These are phyloP conservation scores for Diachasma alloeum DNA, from an alignment of 1,140 invertebrate species.

Conservation along the genomic window DNA sequence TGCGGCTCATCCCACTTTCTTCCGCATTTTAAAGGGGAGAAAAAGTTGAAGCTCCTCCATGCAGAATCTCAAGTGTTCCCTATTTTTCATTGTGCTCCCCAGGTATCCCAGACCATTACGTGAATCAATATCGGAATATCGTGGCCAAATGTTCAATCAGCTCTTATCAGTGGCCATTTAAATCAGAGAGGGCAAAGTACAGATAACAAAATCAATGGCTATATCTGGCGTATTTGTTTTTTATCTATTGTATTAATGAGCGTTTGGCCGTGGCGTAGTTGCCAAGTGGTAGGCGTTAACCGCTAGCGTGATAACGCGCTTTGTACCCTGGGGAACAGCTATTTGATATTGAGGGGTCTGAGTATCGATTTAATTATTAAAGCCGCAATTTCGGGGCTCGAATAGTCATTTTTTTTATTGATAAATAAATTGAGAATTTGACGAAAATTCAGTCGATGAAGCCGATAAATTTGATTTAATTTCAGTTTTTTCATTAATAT, in stretches of 20 bases:
- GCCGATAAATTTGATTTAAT: too few relatives aligned
- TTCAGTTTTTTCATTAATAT: too few relatives aligned
- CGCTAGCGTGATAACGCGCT: conserved; percentile 16
- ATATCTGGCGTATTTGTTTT: not conserved
- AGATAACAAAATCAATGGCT: not conserved
- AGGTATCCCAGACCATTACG: not conserved
- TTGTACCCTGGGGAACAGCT: not conserved
- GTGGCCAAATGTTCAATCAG: not conserved
- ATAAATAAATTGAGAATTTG: too few relatives aligned
- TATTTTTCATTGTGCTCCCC: not conserved
- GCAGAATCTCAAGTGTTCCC: conserved; percentile 5
- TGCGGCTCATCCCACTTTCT: conserved; percentile 1
- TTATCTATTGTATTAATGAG: not conserved
- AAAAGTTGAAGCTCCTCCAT: conserved; percentile 10
- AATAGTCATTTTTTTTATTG: not conserved
- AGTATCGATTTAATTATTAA: not conserved
- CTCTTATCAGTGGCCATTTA: too few relatives aligned
- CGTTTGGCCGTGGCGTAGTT: not conserved
- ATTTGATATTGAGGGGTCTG: not conserved
- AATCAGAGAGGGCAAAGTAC: too few relatives aligned
- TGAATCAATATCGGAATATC: not conserved
- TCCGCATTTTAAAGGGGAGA: not conserved
- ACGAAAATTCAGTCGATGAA: too few relatives aligned
- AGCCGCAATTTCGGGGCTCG: not conserved
- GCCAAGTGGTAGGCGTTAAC: not conserved